These are phyloP conservation scores for Tarsius wallacei DNA, from an alignment of 2,797 vertebrate genomes.

Conservation along the genomic window DNA sequence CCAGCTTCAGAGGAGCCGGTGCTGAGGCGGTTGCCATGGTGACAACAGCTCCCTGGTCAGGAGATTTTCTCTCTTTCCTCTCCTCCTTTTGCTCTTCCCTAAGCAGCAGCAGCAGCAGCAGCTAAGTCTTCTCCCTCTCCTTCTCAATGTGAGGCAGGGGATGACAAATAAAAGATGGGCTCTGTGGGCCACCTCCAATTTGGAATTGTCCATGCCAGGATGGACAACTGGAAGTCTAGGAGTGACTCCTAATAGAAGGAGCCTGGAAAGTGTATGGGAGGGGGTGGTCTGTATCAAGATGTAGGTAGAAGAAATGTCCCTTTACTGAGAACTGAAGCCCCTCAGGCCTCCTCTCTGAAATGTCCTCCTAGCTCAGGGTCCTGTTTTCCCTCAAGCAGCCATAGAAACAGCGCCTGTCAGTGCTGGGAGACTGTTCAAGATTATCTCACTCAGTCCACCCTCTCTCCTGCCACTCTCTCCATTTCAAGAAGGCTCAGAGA, in stretches of 20 bases:
- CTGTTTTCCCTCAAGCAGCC: background rate
- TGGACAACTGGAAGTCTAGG: background rate
- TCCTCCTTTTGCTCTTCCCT: slow-evolving; percentile 78
- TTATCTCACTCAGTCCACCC: background rate
- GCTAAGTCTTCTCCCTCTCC: slow-evolving; percentile 53
- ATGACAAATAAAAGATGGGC: slow-evolving; percentile 22
- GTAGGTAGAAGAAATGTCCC: background rate
- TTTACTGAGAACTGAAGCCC: background rate
- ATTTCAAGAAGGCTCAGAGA: slow-evolving; percentile 38
- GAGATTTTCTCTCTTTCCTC: slow-evolving; percentile 82
- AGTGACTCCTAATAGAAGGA: slow-evolving; percentile 13
- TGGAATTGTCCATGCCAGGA: background rate
- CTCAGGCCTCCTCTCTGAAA: slow-evolving; percentile 35
- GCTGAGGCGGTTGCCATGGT: slow-evolving; percentile 89
- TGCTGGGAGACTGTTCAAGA: background rate
- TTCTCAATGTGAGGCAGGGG: slow-evolving; percentile 18
- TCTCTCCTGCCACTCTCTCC: background rate
- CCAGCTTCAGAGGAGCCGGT: slow-evolving; percentile 86
- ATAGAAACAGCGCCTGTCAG: background rate
- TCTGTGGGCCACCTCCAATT: background rate
- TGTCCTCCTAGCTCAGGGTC: background rate
- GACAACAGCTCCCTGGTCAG: slow-evolving; percentile 86
- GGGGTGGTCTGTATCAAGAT: background rate
- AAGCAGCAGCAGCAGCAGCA: slow-evolving; percentile 71
- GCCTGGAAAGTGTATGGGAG: background rate